A percentile compares a stretch with the other conserved stretches of the same genome.
Conservation (phyloP, 1,140 invertebrate genomes). For the Pomacea maculata region DNA sequence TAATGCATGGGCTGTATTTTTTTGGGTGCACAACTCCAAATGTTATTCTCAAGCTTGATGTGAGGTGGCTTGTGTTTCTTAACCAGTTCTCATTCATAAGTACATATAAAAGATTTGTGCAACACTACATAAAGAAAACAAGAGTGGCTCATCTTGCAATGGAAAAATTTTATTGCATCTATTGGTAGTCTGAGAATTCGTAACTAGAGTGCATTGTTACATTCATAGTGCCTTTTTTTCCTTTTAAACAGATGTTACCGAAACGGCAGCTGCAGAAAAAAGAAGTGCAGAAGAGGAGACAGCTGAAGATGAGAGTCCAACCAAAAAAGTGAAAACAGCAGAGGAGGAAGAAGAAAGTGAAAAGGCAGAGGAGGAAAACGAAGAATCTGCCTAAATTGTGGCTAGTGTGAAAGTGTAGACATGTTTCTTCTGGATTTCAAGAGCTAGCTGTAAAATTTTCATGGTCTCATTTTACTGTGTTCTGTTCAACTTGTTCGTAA, state of each 20-base stretch:
- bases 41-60: no score
- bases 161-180: no score
- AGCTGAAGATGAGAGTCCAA: conserved; percentile 44
- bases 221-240: conserved; percentile 2
- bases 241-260: conserved; percentile 21
- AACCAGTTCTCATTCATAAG: no score
- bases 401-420: conserved; percentile 6
- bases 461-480: conserved; percentile 17
- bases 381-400: conserved; percentile 24
- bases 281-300: conserved; percentile 41
- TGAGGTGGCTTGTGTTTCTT: no score
- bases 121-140: no score
- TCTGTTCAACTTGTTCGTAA: conserved; percentile 13
- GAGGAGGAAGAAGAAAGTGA: conserved; percentile 21
- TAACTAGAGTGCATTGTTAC: not conserved
- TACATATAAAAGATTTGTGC: no score
- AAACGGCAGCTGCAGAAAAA: conserved; percentile 36
- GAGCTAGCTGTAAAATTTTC: conserved; percentile 23
- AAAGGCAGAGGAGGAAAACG: conserved; percentile 9
- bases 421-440: not conserved
- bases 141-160: no score
- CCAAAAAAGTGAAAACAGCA: conserved; percentile 45
- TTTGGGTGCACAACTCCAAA: no score
- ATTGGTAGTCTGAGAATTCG: not conserved
- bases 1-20: no score